Conservation (phyloP, 2,113 vertebrate species). For the Natator depressus region DNA sequence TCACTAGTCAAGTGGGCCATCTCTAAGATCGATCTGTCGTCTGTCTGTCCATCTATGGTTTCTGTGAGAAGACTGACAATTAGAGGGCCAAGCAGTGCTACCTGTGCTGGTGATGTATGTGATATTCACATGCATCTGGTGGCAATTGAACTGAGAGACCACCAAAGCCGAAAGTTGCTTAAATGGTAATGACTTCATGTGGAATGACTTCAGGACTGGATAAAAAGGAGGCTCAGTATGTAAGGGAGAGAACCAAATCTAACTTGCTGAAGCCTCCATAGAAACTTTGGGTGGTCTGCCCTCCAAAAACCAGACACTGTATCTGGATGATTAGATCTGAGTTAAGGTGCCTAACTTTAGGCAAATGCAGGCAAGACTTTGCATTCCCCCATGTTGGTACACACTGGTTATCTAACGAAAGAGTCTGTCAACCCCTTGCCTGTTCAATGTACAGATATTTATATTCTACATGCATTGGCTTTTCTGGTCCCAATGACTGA, state of each 20-base stretch:
- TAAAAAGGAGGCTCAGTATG: background rate
- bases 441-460: background rate
- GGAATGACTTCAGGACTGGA: background rate
- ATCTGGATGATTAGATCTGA: background rate
- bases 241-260: background rate
- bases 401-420: background rate
- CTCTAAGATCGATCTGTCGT: background rate
- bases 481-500: background rate
- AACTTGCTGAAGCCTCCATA: conserved; percentile 12
- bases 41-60: background rate
- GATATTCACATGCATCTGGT: background rate
- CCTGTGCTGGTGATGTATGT: background rate
- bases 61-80: background rate
- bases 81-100: background rate
- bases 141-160: background rate
- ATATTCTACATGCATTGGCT: background rate
- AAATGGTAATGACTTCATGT: conserved; percentile 8
- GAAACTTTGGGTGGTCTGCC: background rate
- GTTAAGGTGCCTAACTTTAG: background rate
- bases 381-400: background rate
- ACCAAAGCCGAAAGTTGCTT: background rate
- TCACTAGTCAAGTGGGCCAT: background rate
- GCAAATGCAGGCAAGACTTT: conserved; percentile 22
- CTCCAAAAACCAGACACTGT: conserved; percentile 16
- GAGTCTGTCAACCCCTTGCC: background rate